These are phyloP conservation scores for Merluccius polli DNA, from an alignment of 2,797 vertebrate genomes.

Conservation along the genomic window DNA sequence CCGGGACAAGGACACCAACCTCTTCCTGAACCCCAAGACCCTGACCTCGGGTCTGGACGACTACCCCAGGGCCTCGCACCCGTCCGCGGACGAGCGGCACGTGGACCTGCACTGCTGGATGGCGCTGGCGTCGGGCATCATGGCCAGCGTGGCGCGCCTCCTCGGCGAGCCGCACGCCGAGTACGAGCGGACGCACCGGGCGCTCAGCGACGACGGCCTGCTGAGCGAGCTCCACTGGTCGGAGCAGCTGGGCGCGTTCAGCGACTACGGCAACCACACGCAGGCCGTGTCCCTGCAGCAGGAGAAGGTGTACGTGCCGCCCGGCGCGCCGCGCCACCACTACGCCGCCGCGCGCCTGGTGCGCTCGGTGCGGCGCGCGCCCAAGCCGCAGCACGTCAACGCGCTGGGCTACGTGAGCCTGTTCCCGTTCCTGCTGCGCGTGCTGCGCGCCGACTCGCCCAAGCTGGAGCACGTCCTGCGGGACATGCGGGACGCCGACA, in stretches of 20 bases:
- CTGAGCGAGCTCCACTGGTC: conserved; percentile 87
- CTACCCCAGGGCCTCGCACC: conserved; percentile 92
- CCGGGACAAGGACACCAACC: conserved; percentile 80
- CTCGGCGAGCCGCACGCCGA: conserved; percentile 72
- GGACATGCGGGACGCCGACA: conserved; percentile 72
- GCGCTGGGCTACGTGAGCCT: conserved; percentile 91
- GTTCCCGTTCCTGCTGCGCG: conserved; percentile 86
- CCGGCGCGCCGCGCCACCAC: conserved; percentile 73
- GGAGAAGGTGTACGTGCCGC: conserved; percentile 70
- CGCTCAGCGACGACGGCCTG: conserved; percentile 72
- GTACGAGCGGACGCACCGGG: conserved; percentile 62
- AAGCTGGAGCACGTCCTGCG: conserved; percentile 77
- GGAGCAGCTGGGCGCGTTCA: conserved; percentile 75
- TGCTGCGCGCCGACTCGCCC: conserved; percentile 79
- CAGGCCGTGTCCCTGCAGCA: conserved; percentile 77
- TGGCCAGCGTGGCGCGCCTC: conserved; percentile 72
- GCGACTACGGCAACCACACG: conserved; percentile 93
- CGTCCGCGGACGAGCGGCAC: conserved; percentile 84
- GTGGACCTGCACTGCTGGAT: conserved; percentile 96
- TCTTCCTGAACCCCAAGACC: conserved; percentile 92
- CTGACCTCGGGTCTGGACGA: conserved; percentile 92
- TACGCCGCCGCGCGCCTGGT: conserved; percentile 72
- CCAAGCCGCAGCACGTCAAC: conserved; percentile 80
- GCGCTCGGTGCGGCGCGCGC: conserved; percentile 79
- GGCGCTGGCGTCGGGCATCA: conserved; percentile 80